These are phyloP conservation scores for Melieria picta DNA, from an alignment of 2,888 invertebrate species.

Conservation along the genomic window DNA sequence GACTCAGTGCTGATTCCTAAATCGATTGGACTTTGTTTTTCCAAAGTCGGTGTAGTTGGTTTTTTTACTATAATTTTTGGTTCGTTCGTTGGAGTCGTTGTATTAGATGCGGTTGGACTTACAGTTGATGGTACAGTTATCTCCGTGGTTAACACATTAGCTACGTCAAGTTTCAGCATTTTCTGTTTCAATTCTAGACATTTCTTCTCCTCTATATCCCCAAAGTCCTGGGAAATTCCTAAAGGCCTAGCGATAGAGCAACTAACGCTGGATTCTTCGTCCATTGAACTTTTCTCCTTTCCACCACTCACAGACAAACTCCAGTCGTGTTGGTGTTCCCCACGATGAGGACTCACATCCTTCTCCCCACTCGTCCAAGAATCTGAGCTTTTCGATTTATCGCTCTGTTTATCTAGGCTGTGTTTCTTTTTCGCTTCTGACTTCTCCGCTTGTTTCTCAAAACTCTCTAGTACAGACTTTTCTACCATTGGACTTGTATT, in stretches of 20 bases:
- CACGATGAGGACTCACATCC: constrained; percentile 71
- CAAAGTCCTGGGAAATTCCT: constrained; percentile 80
- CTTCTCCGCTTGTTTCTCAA: constrained; percentile 52
- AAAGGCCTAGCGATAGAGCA: constrained; percentile 83
- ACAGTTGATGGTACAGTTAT: constrained; percentile 67
- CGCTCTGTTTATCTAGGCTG: constrained; percentile 69
- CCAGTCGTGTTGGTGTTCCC: constrained; percentile 67
- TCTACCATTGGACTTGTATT: constrained; percentile 72
- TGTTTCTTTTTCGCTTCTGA: constrained; percentile 69
- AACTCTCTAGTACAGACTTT: constrained; percentile 62
- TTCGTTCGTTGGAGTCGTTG: constrained; percentile 55
- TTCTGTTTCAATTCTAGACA: constrained; percentile 71
- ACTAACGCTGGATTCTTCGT: constrained; percentile 79
- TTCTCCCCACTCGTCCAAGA: constrained; percentile 85
- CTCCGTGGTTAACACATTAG: constrained; percentile 59
- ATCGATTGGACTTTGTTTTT: constrained; percentile 74
- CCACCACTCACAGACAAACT: constrained; percentile 65
- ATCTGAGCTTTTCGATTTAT: constrained; percentile 80
- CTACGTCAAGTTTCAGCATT: constrained; percentile 71
- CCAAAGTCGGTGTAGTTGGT: constrained; percentile 70
- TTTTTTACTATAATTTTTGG: constrained; percentile 54
- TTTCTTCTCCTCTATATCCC: constrained; percentile 70
- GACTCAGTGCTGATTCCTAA: constrained; percentile 69
- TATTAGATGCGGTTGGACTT: constrained; percentile 67
- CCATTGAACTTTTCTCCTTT: constrained; percentile 74